These are phyloP conservation scores for Cheilosia grossa DNA, from an alignment of 2,888 invertebrate genomes.

Conservation along the genomic window DNA sequence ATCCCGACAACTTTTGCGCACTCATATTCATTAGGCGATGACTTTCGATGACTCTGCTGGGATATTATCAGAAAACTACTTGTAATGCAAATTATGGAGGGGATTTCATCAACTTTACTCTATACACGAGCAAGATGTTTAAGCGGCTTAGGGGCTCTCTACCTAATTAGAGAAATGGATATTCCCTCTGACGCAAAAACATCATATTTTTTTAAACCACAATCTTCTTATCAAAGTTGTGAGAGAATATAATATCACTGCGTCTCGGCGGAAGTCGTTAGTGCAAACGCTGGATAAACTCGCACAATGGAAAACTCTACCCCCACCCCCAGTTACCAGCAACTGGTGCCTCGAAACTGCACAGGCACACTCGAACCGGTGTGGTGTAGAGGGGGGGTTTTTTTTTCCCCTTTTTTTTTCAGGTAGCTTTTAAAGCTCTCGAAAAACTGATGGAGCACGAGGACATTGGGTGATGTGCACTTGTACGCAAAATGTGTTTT, in stretches of 20 bases:
- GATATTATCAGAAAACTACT: not conserved
- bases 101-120: not conserved
- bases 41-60: not conserved
- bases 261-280: not conserved
- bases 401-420: no score
- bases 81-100: constrained; percentile 1
- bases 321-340: not conserved
- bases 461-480: not conserved
- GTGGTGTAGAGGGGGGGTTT: no score
- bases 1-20: not conserved
- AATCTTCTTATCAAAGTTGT: not conserved
- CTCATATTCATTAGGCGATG: not conserved
- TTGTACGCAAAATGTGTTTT: not conserved
- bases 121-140: not conserved
- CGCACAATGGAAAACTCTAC: not conserved
- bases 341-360: no score
- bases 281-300: not conserved
- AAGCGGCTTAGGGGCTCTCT: not conserved
- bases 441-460: not conserved
- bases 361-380: no score
- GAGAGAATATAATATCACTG: not conserved
- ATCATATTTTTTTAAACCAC: not conserved
- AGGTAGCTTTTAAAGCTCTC: constrained; percentile 3
- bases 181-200: not conserved
- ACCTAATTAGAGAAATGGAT: not conserved